Evolutionary conservation across 2,113 vertebrate genomes (phyloP).

Genomic region (Tyto alba): DNA sequence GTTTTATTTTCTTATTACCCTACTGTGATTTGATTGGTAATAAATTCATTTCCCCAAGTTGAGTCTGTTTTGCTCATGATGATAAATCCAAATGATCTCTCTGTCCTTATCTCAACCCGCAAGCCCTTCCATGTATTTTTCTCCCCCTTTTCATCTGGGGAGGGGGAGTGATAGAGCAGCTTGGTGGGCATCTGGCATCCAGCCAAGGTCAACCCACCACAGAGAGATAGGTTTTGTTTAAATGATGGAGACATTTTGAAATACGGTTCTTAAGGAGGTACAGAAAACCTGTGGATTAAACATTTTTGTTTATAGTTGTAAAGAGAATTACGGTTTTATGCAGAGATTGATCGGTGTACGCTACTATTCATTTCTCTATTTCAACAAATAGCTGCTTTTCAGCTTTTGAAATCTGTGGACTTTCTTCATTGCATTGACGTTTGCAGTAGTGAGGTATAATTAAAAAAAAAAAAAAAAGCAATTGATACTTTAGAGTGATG

Average conservation of each 20-base stretch:
- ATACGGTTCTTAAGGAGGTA: not conserved
- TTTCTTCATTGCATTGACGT: not conserved
- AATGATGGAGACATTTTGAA: not conserved
- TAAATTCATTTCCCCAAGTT: not conserved
- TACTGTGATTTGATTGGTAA: not conserved
- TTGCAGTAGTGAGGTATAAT: not conserved
- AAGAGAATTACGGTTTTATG: not conserved
- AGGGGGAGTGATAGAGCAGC: not conserved
- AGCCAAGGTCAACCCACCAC: not conserved
- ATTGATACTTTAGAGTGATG: not conserved
- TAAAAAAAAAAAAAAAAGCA: not conserved
- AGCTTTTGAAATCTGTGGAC: not conserved
- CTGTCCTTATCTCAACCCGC: not conserved
- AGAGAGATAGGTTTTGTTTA: not conserved
- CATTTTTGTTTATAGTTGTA: not conserved
- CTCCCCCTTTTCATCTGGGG: not conserved
- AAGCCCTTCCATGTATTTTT: not conserved
- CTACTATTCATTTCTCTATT: not conserved
- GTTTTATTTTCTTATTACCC: not conserved
- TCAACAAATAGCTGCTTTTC: not conserved
- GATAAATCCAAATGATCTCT: not conserved
- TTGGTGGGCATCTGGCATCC: not conserved
- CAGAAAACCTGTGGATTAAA: not conserved
- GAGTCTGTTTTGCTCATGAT: not conserved
- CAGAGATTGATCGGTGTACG: not conserved